Evolutionary conservation across 2,113 vertebrate species (phyloP).

Genomic region (Regulus satrapa): DNA sequence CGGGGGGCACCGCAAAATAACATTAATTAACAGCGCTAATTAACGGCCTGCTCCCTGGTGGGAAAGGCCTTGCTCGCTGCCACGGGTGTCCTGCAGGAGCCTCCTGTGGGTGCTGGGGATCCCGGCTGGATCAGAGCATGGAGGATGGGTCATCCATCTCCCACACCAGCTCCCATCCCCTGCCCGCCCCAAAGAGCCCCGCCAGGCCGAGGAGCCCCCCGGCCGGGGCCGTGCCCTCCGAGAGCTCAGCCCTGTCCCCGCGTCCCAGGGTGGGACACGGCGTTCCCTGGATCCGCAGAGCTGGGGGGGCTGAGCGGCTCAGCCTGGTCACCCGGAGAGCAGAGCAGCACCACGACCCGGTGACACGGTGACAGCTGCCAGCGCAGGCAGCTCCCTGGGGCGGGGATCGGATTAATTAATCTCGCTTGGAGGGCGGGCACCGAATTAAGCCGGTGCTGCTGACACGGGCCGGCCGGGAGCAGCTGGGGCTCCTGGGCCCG

Average conservation of each 20-base stretch:
- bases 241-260: background rate
- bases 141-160: fast-evolving
- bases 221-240: fast-evolving
- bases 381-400: too few species aligned
- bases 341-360: too few species aligned
- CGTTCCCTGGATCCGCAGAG: fast-evolving
- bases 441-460: too few species aligned
- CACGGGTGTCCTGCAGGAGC: background rate
- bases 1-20: conserved; percentile 36
- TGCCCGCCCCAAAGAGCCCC: background rate
- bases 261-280: background rate
- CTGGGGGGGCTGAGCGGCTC: background rate
- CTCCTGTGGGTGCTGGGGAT: background rate
- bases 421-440: too few species aligned
- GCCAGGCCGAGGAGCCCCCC: fast-evolving
- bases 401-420: too few species aligned
- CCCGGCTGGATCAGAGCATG: background rate
- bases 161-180: background rate
- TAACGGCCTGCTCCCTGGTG: background rate
- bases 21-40: conserved; percentile 30
- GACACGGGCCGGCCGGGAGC: too few species aligned
- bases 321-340: too few species aligned
- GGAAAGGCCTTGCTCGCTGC: background rate
- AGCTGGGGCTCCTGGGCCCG: too few species aligned
- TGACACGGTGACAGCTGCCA: too few species aligned